phyloP scores from a whole-genome alignment of 2,888 invertebrate genomes.

The Drosophila greeni region DNA sequence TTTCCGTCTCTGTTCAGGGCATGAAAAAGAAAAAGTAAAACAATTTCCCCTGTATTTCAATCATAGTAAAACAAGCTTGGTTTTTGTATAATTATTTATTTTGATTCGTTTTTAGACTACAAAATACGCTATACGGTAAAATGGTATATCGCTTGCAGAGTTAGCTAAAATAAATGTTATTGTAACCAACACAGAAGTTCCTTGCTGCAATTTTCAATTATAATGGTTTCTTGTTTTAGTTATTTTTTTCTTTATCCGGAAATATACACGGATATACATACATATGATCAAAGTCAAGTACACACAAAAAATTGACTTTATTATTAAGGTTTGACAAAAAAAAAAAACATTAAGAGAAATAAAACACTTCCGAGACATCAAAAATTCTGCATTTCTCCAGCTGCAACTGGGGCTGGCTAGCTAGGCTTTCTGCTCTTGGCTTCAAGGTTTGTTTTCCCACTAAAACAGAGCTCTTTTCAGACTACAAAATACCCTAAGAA shows the following conservation, averaged over 20 bases:
- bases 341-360: conserved; percentile 8
- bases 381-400: conserved; percentile 16
- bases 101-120: conserved; percentile 54
- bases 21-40: neutral
- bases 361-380: conserved; percentile 19
- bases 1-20: conserved; percentile 11
- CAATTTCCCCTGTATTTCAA: neutral
- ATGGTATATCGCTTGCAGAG: conserved; percentile 56
- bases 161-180: conserved; percentile 45
- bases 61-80: conserved; percentile 40
- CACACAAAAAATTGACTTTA: conserved; percentile 16
- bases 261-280: conserved; percentile 26
- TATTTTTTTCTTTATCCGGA: conserved; percentile 1
- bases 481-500: conserved; percentile 64
- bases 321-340: conserved; percentile 3
- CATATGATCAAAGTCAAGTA: conserved; percentile 27
- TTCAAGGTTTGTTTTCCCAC: conserved; percentile 14
- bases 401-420: conserved; percentile 27
- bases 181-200: conserved; percentile 33
- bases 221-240: conserved; percentile 12
- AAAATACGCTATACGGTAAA: conserved; percentile 70
- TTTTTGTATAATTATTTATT: conserved; percentile 29
- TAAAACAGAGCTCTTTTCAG: conserved; percentile 54
- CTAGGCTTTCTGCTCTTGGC: conserved; percentile 35
- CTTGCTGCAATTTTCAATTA: conserved; percentile 32